These are phyloP conservation scores for Tribolium madens DNA, from an alignment of 1,140 invertebrate species.

Conservation along the genomic window DNA sequence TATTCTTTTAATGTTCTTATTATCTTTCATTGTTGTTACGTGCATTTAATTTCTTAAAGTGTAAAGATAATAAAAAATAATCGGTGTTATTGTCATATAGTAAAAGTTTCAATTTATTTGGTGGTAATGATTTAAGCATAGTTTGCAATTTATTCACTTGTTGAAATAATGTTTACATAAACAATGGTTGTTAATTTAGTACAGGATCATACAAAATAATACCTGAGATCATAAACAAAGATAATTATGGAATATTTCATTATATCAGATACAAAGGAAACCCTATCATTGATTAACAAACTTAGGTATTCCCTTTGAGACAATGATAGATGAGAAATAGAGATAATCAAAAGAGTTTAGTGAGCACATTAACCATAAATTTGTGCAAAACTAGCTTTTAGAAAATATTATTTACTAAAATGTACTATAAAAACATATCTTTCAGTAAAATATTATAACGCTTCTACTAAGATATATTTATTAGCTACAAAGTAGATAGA, in stretches of 20 bases:
- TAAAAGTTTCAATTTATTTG: too few relatives aligned
- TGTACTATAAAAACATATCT: too few relatives aligned
- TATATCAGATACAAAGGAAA: slow-evolving; percentile 6
- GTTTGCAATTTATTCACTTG: background rate
- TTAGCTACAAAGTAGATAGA: background rate
- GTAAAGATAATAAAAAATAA: too few relatives aligned
- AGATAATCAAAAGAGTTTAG: background rate
- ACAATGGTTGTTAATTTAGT: background rate
- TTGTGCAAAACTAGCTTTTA: background rate
- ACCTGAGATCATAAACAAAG: background rate
- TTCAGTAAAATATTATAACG: too few relatives aligned
- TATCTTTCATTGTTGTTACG: too few relatives aligned
- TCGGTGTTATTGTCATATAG: too few relatives aligned
- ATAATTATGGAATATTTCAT: slow-evolving; percentile 9
- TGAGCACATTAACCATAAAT: background rate
- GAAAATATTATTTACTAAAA: background rate
- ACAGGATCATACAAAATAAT: background rate
- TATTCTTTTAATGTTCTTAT: too few relatives aligned
- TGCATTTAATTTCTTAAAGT: too few relatives aligned
- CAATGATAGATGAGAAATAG: slow-evolving; percentile 31
- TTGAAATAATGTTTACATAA: background rate
- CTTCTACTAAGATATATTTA: too few relatives aligned
- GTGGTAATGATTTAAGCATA: too few relatives aligned
- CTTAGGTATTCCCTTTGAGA: slow-evolving; percentile 25
- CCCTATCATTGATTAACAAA: slow-evolving; percentile 26